phyloP scores from a whole-genome alignment of 2,797 vertebrate species.

The Melanogrammus aeglefinus region DNA sequence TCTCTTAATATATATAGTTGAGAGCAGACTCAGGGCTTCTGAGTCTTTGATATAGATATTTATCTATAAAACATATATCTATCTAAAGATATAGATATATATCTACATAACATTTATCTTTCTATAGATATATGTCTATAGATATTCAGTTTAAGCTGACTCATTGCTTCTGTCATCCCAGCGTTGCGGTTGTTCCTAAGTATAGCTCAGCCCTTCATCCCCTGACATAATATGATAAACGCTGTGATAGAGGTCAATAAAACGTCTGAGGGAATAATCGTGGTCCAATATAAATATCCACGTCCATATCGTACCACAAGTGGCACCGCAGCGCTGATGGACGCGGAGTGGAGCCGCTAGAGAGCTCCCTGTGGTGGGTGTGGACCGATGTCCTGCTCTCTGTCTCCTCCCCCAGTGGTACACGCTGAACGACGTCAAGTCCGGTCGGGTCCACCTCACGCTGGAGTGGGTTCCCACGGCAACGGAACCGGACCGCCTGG shows the following conservation, averaged over 20 bases:
- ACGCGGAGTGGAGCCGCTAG: no score
- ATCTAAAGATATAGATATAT: no score
- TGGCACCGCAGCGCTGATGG: no score
- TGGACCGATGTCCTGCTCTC: background rate
- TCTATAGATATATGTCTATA: no score
- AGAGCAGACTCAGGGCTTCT: no score
- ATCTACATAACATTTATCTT: no score
- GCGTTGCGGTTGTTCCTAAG: background rate
- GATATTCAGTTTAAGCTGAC: background rate
- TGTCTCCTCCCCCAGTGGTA: constrained; percentile 78
- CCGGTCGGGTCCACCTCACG: constrained; percentile 81
- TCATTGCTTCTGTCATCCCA: background rate
- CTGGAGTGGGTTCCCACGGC: constrained; percentile 81
- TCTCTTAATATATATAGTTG: no score
- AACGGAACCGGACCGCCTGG: constrained; percentile 72
- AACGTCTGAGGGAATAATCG: background rate
- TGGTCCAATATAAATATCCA: background rate
- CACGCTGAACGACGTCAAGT: constrained; percentile 83
- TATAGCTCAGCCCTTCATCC: background rate
- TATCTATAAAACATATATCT: no score
- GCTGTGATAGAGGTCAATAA: background rate
- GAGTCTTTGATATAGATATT: no score
- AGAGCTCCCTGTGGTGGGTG: background rate
- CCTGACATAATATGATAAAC: background rate
- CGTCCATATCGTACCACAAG: no score